Percentiles rank a stretch among this genome's conserved stretches.
Conservation (phyloP, 2,113 vertebrate genomes). For the Oreochromis aureus region DNA sequence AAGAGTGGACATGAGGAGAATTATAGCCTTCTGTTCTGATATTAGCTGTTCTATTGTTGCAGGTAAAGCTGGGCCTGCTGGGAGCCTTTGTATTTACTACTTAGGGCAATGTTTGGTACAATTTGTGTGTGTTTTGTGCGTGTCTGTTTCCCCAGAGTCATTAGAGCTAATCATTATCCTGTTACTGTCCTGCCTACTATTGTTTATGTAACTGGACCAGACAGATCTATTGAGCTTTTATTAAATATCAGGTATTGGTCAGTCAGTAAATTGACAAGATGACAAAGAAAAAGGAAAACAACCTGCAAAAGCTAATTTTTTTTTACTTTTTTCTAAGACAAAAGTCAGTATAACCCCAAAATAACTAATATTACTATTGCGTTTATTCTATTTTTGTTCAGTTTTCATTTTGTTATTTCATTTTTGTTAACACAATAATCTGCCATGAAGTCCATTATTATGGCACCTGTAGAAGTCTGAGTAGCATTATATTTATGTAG, state of each 20-base stretch:
- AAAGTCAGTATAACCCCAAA: rapidly evolving
- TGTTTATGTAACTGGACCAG: background rate
- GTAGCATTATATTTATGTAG: background rate
- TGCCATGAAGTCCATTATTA: rapidly evolving
- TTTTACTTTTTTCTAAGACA: background rate
- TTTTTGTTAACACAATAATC: background rate
- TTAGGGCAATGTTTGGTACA: constrained; percentile 5
- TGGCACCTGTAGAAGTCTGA: background rate
- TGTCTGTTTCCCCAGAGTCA: constrained; percentile 4
- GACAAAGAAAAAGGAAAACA: background rate
- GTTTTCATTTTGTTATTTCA: background rate
- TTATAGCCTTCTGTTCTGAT: constrained; percentile 30
- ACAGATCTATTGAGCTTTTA: background rate
- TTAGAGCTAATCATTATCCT: constrained; percentile 8
- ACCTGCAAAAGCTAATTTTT: background rate
- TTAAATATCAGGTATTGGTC: background rate
- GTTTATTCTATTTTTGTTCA: background rate
- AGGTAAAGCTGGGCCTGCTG: background rate
- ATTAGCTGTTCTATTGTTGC: constrained; percentile 37
- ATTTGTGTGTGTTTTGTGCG: constrained; percentile 2
- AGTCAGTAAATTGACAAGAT: background rate
- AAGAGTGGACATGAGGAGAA: constrained; percentile 6
- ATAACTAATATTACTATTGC: background rate
- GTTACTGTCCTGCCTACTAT: background rate
- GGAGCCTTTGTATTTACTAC: constrained; percentile 12